Conservation (phyloP, 2,888 invertebrate genomes). For the Tetragonisca angustula region DNA sequence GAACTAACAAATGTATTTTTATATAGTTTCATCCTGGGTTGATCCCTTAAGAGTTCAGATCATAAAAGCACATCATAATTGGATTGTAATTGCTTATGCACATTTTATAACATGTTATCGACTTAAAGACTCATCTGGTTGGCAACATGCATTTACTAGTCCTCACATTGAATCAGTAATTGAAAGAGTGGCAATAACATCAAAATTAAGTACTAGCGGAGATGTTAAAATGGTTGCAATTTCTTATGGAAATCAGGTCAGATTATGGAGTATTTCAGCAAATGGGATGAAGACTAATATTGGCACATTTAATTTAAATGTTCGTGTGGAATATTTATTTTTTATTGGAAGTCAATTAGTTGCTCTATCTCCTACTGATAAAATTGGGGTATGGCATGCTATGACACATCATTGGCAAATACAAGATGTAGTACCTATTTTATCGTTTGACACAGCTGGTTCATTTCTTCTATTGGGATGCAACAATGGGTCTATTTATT, state of each 20-base stretch:
- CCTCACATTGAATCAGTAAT: constrained; percentile 95
- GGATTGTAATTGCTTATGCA: constrained; percentile 98
- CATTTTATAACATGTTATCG: constrained; percentile 98
- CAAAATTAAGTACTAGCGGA: constrained; percentile 86
- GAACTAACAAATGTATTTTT: constrained; percentile 14
- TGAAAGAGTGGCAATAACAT: constrained; percentile 96
- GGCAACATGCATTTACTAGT: constrained; percentile 97
- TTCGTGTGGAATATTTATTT: constrained; percentile 97
- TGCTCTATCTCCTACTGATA: constrained; percentile 95
- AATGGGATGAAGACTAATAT: constrained; percentile 90
- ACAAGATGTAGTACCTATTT: constrained; percentile 97
- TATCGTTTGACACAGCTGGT: constrained; percentile 98
- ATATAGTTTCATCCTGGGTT: constrained; percentile 89
- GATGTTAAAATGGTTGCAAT: constrained; percentile 93
- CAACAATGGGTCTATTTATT: constrained; percentile 98
- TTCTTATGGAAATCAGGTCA: constrained; percentile 90
- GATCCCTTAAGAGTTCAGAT: constrained; percentile 95
- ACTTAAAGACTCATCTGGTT: constrained; percentile 97
- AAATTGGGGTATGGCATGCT: constrained; percentile 99
- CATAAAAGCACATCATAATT: constrained; percentile 98
- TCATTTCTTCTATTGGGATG: constrained; percentile 97
- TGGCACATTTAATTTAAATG: constrained; percentile 94
- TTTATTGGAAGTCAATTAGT: constrained; percentile 99
- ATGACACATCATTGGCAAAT: constrained; percentile 99
- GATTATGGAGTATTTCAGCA: constrained; percentile 92